Base-by-base conservation (phyloP, 2,797 vertebrate genomes). In the Onychomys arenicola region DNA sequence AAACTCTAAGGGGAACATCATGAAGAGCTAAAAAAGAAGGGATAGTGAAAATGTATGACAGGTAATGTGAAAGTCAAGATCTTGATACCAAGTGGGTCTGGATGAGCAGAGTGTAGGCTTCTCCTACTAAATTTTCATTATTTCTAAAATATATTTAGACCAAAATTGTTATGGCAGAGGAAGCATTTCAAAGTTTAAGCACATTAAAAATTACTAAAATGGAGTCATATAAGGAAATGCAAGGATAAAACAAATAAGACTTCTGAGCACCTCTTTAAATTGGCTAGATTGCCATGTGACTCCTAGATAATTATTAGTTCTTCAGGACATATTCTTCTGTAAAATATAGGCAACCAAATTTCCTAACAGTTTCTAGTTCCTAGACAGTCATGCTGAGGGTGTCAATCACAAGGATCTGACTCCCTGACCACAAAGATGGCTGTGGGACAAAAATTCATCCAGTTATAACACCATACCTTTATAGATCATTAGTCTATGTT, bases 311-410 rank as follows among this genome's bases (percentile, higher is more conserved):
- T 78, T 90, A 65, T 21, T 55, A 81, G 23, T 76, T 90, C 34
- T 90, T 94, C 16, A 90, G 77, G 9, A 94, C 75, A 49, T 55
- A 93, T 86, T 94, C 52, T 91, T 49, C 17, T 93, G 17, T 87
- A 4, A 86, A 80, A 9, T 37, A 52, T 86, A 59, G 43, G 43
- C 5, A 52, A 90, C 25, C 73, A 83, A 91, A 89, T 27, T 32
- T 57, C 32, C 13, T 78, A 94, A 65, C 6, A 52, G 2, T 0
- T 13, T n/a, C 6, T 52, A 73, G 88, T 89, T 16, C 32, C 29
- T 92, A 80, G 55, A 32, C 75, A 80, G 6, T 69, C 32, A 92
- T 84, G 2, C 2, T 52, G 17, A 23, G 9, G 6, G 23, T 96
- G 27, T 92, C 17, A 63, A 57, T 87, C 71, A 93, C 34, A 93